These are phyloP conservation scores for Clepsis dumicolana DNA, from an alignment of 2,888 invertebrate species.

Conservation along the genomic window DNA sequence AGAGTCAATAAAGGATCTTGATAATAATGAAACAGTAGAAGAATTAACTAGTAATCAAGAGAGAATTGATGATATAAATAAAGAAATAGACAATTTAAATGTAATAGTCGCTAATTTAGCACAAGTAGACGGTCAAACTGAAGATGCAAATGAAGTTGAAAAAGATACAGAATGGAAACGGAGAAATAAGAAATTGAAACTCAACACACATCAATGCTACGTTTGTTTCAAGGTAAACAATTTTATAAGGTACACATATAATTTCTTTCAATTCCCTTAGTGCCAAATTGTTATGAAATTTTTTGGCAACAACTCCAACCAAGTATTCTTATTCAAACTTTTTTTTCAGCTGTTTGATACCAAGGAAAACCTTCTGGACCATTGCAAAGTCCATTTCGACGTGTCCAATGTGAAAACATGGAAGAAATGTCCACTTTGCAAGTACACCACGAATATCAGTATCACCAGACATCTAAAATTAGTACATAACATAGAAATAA, in stretches of 20 bases:
- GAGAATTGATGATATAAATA: neutral
- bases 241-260: too few relatives aligned
- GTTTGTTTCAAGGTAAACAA: slow-evolving; percentile 66
- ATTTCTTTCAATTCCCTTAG: too few relatives aligned
- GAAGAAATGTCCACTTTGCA: slow-evolving; percentile 73
- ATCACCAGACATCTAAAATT: slow-evolving; percentile 58
- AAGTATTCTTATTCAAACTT: too few relatives aligned
- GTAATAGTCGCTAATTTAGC: neutral
- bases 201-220: slow-evolving; percentile 72
- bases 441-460: slow-evolving; percentile 56
- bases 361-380: slow-evolving; percentile 61
- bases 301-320: too few relatives aligned
- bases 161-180: slow-evolving; percentile 44
- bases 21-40: slow-evolving; percentile 9
- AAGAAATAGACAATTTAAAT: neutral
- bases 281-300: too few relatives aligned
- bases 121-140: neutral
- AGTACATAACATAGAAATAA: slow-evolving; percentile 58
- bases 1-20: neutral
- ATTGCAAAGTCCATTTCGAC: slow-evolving; percentile 72
- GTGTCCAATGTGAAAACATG: slow-evolving; percentile 63
- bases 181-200: slow-evolving; percentile 52
- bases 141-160: slow-evolving; percentile 14
- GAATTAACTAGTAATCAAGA: neutral
- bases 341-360: slow-evolving; percentile 70